phyloP scores from a whole-genome alignment of 53 echinoderm and acorn worm genomes.

The Patiria pectinifera region DNA sequence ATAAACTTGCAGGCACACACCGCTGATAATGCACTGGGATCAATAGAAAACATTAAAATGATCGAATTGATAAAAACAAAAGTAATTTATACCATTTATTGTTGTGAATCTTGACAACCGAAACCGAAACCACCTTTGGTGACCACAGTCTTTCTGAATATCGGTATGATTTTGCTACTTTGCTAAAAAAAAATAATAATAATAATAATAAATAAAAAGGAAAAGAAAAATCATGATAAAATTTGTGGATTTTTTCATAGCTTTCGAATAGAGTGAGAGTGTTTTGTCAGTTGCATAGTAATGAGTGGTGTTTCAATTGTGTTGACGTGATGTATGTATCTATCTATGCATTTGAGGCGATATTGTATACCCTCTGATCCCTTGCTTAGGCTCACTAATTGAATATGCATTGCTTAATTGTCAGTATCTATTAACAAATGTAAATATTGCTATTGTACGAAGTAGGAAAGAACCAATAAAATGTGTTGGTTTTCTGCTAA shows the following conservation, averaged over 20 bases:
- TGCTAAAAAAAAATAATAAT: neutral
- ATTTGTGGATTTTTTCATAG: neutral
- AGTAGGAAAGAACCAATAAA: neutral
- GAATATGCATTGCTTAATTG: constrained; percentile 2
- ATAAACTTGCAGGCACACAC: too few relatives aligned
- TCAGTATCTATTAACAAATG: neutral
- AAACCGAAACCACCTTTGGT: neutral
- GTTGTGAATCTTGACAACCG: neutral
- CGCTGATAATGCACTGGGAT: too few relatives aligned
- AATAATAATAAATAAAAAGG: too few relatives aligned
- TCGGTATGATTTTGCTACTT: constrained; percentile 26
- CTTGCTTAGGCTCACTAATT: too few relatives aligned
- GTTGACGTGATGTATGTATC: too few relatives aligned
- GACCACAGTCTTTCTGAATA: constrained; percentile 10
- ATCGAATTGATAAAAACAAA: neutral
- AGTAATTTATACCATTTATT: neutral
- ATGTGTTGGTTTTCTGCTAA: neutral
- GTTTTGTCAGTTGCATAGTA: too few relatives aligned
- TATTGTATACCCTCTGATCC: too few relatives aligned
- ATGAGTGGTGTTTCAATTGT: too few relatives aligned
- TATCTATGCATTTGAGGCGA: too few relatives aligned
- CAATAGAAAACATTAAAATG: neutral
- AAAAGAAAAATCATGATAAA: neutral
- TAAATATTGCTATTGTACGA: neutral
- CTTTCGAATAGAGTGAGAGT: neutral